Conservation (phyloP, 2,888 invertebrate genomes). For the Saturnia japonica region DNA sequence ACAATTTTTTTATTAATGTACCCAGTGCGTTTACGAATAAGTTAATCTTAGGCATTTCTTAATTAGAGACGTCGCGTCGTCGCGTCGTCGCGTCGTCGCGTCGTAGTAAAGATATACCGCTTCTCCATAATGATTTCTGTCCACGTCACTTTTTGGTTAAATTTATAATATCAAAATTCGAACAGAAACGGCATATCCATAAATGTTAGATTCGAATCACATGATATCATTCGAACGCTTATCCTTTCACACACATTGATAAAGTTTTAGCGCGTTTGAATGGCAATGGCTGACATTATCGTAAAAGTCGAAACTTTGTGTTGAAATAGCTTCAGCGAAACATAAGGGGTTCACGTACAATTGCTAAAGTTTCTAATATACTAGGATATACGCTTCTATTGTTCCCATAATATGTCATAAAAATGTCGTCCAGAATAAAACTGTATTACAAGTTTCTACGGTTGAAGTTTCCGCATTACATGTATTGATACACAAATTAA, state of each 20-base stretch:
- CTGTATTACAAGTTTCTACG: slow-evolving; percentile 51
- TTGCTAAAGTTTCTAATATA: slow-evolving; percentile 79
- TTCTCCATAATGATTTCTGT: background rate
- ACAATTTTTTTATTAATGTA: no score
- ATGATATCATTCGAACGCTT: slow-evolving; percentile 69
- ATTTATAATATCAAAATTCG: background rate
- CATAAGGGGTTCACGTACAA: slow-evolving; percentile 80
- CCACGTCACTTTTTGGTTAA: background rate
- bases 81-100: background rate
- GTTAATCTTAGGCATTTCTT: no score
- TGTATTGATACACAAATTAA: slow-evolving; percentile 43
- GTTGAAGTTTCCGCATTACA: slow-evolving; percentile 25
- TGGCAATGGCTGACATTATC: slow-evolving; percentile 82
- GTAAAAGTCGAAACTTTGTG: slow-evolving; percentile 80
- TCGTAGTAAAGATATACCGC: background rate
- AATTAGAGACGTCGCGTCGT: no score
- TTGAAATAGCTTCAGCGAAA: slow-evolving; percentile 75
- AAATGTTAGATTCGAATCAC: slow-evolving; percentile 25
- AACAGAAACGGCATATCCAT: slow-evolving; percentile 24
- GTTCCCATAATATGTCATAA: slow-evolving; percentile 72
- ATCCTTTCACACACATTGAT: slow-evolving; percentile 79
- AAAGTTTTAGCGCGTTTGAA: slow-evolving; percentile 80
- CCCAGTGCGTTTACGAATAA: no score
- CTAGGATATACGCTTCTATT: slow-evolving; percentile 69
- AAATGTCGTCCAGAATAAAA: slow-evolving; percentile 65